Conservation (phyloP, 2,797 vertebrate genomes). For the Alca torda region DNA sequence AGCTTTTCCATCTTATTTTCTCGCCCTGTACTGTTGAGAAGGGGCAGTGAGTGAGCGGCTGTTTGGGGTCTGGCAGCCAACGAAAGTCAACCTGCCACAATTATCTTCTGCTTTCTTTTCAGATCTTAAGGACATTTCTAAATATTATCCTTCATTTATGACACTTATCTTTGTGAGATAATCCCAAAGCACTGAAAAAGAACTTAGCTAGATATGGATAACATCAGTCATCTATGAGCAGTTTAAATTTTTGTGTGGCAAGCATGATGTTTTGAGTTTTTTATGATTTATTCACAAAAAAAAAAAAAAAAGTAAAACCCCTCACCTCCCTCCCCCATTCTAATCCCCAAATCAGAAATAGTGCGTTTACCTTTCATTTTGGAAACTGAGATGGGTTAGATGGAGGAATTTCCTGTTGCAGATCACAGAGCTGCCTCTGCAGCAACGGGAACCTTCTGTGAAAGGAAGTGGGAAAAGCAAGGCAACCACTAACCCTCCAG, state of each 20-base stretch:
- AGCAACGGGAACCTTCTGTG: background rate
- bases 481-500: background rate
- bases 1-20: background rate
- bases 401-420: background rate
- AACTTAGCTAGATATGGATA: background rate
- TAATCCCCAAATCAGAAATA: background rate
- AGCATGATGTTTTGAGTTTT: background rate
- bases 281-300: background rate
- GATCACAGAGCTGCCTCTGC: background rate
- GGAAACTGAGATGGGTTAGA: background rate
- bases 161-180: background rate
- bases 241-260: background rate
- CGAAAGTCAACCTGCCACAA: background rate
- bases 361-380: background rate
- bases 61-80: background rate
- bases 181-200: background rate
- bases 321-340: background rate
- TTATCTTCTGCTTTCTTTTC: background rate
- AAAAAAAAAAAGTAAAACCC: accelerated
- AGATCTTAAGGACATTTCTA: background rate
- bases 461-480: background rate
- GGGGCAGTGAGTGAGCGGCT: background rate
- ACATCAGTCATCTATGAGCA: background rate
- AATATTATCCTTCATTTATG: background rate
- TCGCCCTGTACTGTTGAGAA: background rate